Evolutionary conservation across 1,140 invertebrate genomes (phyloP).

Genomic region (Latrodectus geometricus): DNA sequence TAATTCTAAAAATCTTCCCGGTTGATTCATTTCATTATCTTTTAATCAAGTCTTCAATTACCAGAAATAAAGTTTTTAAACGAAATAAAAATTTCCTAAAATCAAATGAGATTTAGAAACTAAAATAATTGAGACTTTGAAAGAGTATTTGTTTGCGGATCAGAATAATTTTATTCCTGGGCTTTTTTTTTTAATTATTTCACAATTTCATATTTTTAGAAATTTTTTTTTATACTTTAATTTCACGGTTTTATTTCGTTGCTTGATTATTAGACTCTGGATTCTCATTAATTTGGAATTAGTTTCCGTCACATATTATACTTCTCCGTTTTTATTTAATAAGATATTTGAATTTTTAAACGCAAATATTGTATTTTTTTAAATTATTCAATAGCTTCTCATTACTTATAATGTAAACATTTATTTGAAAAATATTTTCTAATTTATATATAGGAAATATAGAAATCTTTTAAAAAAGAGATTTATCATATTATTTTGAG

Average conservation of each 20-base stretch:
- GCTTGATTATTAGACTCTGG: slow-evolving; percentile 32
- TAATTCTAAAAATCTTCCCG: slow-evolving; percentile 16
- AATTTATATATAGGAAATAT: no score
- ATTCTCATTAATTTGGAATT: slow-evolving; percentile 55
- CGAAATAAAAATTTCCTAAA: slow-evolving; percentile 33
- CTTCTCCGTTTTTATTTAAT: background rate
- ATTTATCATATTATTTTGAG: no score
- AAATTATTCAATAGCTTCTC: background rate
- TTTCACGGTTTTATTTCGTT: slow-evolving; percentile 1
- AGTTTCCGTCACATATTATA: slow-evolving; percentile 46
- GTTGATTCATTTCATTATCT: slow-evolving; percentile 60
- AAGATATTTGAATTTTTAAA: background rate
- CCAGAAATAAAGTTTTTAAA: slow-evolving; percentile 36
- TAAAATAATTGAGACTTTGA: slow-evolving; percentile 56
- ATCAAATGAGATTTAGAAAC: slow-evolving; percentile 43
- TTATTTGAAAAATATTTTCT: no score
- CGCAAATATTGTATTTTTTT: background rate
- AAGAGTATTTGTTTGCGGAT: slow-evolving; percentile 44
- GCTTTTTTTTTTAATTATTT: slow-evolving; percentile 4
- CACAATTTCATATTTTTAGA: background rate
- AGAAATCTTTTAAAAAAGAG: no score
- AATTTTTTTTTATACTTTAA: slow-evolving; percentile 1
- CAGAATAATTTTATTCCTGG: slow-evolving; percentile 1
- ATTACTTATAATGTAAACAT: background rate
- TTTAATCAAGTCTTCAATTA: slow-evolving; percentile 60